Conservation (phyloP, 2,888 invertebrate species). For the Drosophila borealis region DNA sequence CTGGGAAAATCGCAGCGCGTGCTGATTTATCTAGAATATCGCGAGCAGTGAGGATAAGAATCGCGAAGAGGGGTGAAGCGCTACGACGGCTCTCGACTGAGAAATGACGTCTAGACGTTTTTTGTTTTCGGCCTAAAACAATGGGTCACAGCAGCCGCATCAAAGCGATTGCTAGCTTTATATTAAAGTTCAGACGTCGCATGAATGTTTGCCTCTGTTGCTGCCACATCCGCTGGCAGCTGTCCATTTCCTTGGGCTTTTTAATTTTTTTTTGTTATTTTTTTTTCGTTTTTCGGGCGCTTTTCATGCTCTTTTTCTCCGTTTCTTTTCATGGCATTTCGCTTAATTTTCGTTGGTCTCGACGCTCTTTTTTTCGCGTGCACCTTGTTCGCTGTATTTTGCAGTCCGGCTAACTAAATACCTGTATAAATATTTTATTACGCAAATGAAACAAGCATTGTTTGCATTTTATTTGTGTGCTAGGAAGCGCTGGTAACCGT, state of each 20-base stretch:
- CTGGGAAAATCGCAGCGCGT: slow-evolving; percentile 51
- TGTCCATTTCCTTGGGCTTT: slow-evolving; percentile 30
- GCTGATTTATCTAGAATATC: slow-evolving; percentile 64
- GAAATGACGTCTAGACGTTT: slow-evolving; percentile 72
- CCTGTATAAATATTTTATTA: slow-evolving; percentile 79
- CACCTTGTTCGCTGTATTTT: slow-evolving; percentile 37
- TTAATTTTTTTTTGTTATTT: slow-evolving; percentile 5
- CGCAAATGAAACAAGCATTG: slow-evolving; percentile 78
- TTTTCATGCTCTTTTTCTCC: background rate
- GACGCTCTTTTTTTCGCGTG: slow-evolving; percentile 11
- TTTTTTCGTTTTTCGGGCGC: background rate
- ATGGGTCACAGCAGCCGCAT: slow-evolving; percentile 17
- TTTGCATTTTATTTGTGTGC: slow-evolving; percentile 72
- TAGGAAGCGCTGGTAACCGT: slow-evolving; percentile 42
- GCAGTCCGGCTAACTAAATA: slow-evolving; percentile 70
- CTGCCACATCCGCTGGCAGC: slow-evolving; percentile 17
- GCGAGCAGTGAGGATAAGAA: slow-evolving; percentile 26
- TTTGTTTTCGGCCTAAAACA: slow-evolving; percentile 55
- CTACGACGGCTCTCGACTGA: slow-evolving; percentile 43
- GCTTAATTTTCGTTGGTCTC: slow-evolving; percentile 58
- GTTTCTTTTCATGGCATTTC: slow-evolving; percentile 24
- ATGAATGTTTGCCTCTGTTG: slow-evolving; percentile 17
- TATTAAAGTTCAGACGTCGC: slow-evolving; percentile 28
- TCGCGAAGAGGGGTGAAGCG: background rate
- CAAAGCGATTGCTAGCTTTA: slow-evolving; percentile 22